Conservation (phyloP, 1,140 invertebrate genomes). For the Drosophila bifasciata region DNA sequence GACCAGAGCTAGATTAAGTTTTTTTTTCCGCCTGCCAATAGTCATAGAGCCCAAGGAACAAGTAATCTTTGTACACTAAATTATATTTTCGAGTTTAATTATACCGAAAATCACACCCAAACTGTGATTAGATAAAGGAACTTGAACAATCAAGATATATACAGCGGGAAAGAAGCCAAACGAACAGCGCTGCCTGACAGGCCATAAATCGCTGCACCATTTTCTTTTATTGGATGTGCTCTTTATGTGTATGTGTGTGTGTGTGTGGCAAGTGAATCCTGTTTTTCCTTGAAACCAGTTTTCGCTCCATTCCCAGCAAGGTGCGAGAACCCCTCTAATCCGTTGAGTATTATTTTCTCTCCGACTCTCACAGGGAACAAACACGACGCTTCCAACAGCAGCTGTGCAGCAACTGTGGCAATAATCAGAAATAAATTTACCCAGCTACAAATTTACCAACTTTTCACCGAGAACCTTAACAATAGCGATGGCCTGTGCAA, state of each 20-base stretch:
- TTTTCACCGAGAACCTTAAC: constrained; percentile 27
- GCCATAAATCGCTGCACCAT: constrained; percentile 74
- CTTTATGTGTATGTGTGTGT: constrained; percentile 17
- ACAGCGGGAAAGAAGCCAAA: constrained; percentile 1
- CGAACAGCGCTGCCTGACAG: constrained; percentile 17
- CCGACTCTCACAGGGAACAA: constrained; percentile 16
- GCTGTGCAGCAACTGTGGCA: constrained; percentile 34
- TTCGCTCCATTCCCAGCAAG: constrained; percentile 42
- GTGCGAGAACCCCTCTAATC: constrained; percentile 27
- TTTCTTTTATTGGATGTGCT: constrained; percentile 57
- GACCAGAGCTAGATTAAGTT: constrained; percentile 3
- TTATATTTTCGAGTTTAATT: background rate
- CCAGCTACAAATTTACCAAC: constrained; percentile 5
- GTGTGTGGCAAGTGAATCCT: constrained; percentile 68
- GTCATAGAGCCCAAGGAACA: no score
- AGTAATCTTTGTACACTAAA: no score
- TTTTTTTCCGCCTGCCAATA: background rate
- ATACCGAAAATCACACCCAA: constrained; percentile 1
- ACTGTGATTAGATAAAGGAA: constrained; percentile 25
- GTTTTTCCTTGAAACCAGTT: constrained; percentile 80
- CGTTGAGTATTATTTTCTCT: constrained; percentile 34
- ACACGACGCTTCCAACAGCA: constrained; percentile 40
- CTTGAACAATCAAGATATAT: background rate
- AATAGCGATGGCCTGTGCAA: constrained; percentile 95
- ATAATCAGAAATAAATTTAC: constrained; percentile 39